phyloP scores from a whole-genome alignment of 2,113 vertebrate species.

The Sciurus niger region DNA sequence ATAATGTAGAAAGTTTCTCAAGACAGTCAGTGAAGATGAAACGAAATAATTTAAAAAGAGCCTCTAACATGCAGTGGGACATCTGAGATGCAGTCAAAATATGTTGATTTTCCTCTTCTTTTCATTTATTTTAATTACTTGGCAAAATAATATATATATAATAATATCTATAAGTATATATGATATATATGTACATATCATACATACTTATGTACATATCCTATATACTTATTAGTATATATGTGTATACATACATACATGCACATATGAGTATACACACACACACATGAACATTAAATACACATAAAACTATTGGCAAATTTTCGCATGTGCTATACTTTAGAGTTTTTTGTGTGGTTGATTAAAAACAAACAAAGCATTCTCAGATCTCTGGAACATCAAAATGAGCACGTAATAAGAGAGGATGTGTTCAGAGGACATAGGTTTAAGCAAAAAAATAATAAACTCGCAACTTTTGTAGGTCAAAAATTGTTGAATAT shows the following conservation, averaged over 20 bases:
- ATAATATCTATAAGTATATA: neutral
- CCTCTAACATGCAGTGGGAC: neutral
- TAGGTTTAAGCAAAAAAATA: neutral
- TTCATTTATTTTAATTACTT: neutral
- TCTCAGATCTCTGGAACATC: neutral
- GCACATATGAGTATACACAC: no score
- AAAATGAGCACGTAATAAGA: neutral
- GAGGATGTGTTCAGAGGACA: neutral
- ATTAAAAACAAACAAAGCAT: neutral
- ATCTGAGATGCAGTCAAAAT: neutral
- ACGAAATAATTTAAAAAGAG: neutral
- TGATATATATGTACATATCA: no score
- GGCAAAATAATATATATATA: neutral
- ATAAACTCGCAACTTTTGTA: neutral
- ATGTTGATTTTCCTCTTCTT: neutral
- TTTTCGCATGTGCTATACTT: neutral
- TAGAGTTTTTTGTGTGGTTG: neutral
- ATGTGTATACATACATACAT: neutral
- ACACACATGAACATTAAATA: no score
- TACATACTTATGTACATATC: no score
- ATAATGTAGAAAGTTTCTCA: neutral
- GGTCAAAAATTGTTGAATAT: neutral
- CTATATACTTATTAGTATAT: neutral
- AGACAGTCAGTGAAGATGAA: neutral
- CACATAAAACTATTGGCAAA: neutral